phyloP scores from a whole-genome alignment of 2,888 invertebrate genomes.

The Napeogenes sylphis region DNA sequence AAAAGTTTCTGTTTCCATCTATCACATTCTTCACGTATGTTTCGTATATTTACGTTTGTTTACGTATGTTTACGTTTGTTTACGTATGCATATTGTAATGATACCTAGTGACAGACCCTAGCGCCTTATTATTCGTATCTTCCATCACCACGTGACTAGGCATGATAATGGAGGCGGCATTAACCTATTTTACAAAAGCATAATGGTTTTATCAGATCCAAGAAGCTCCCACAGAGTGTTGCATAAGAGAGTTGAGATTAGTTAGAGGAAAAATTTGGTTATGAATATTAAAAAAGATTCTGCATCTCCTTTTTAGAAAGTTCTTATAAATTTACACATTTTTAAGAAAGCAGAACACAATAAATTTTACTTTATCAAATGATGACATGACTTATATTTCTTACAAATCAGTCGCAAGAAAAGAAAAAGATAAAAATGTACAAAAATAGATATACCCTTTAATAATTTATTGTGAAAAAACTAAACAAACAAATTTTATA shows the following conservation, averaged over 20 bases:
- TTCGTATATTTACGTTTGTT: not conserved
- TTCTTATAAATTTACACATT: too few relatives aligned
- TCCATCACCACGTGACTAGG: conserved; percentile 67
- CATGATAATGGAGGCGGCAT: conserved; percentile 66
- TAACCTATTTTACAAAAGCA: conserved; percentile 56
- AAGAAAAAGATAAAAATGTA: conserved; percentile 30
- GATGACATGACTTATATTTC: conserved; percentile 27
- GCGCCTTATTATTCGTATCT: conserved; percentile 36
- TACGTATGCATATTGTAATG: too few relatives aligned
- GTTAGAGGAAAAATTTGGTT: not conserved
- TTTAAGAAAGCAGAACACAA: conserved; percentile 33
- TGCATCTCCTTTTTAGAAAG: too few relatives aligned
- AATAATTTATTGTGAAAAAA: not conserved
- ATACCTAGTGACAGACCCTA: not conserved
- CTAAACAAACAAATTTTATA: not conserved
- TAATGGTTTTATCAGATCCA: conserved; percentile 55
- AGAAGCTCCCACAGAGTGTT: conserved; percentile 42
- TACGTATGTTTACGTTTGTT: too few relatives aligned
- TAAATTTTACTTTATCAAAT: conserved; percentile 59
- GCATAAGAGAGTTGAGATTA: conserved; percentile 14
- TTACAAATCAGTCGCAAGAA: conserved; percentile 14
- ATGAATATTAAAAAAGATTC: not conserved
- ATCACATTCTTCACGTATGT: conserved; percentile 5
- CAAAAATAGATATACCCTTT: not conserved
- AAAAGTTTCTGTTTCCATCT: not conserved